Conservation (phyloP, 2,888 invertebrate species). For the Melanostoma scalare region DNA sequence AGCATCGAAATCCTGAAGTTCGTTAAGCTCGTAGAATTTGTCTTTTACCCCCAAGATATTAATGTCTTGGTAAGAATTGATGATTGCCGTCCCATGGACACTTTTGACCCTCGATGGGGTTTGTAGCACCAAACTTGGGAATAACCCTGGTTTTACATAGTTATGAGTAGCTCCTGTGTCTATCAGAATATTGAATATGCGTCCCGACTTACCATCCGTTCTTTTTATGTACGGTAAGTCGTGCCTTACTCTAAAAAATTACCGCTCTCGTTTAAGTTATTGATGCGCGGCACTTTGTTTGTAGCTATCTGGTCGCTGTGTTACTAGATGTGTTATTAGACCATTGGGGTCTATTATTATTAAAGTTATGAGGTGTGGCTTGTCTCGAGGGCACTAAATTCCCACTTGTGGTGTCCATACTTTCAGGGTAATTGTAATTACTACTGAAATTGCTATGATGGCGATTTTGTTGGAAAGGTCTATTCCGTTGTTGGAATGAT, state of each 20-base stretch:
- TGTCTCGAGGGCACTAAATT: too few relatives aligned
- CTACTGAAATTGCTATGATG: background rate
- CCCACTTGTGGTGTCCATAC: background rate
- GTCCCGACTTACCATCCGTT: slow-evolving; percentile 12
- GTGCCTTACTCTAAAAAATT: slow-evolving; percentile 1
- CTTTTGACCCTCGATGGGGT: slow-evolving; percentile 5
- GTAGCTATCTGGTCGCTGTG: too few relatives aligned
- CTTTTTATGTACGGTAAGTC: slow-evolving; percentile 1
- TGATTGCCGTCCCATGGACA: background rate
- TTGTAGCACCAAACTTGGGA: background rate
- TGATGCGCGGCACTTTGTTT: too few relatives aligned
- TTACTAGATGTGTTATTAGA: too few relatives aligned
- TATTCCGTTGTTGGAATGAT: background rate
- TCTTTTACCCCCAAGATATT: slow-evolving; percentile 15
- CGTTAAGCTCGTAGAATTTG: slow-evolving; percentile 22
- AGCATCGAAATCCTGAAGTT: too few relatives aligned
- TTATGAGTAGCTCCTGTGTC: background rate
- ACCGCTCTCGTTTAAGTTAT: slow-evolving; percentile 1
- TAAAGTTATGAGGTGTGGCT: too few relatives aligned
- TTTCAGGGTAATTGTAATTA: slow-evolving; percentile 4
- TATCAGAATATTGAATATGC: slow-evolving; percentile 1
- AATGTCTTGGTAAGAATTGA: background rate
- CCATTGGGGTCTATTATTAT: too few relatives aligned
- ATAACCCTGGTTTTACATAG: slow-evolving; percentile 2
- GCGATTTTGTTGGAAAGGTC: slow-evolving; percentile 1